Evolutionary conservation across 2,888 invertebrate genomes (phyloP), one percentile per base, ranked within the genome.

Genomic region (Ischnura elegans): DNA sequence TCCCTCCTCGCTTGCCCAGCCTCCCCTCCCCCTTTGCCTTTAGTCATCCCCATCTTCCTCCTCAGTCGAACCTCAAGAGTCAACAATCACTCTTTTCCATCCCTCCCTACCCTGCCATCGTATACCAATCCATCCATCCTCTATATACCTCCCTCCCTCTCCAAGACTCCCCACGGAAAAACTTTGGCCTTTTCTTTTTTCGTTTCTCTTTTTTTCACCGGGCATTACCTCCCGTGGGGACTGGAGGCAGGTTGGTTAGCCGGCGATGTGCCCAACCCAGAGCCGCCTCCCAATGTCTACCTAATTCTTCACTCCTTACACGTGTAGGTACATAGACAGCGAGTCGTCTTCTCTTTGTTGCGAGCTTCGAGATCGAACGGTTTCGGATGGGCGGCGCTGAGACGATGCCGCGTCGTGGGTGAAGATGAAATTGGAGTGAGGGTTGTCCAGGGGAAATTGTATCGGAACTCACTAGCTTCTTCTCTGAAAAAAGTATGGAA

Each of bases 221-320:
- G 10, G 43, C 45, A 13, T 10, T 36, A 76, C 76, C 76, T 36
- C 76, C 76, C 76, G 76, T 76, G 76, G 76, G 76, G 76, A 76
- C 76, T 21, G 76, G 76, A 76, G 76, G 36, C 76, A 36, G 36
- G 76, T 76, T n/a, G 76, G 76, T 76, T 76, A 76, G 76, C 36
- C 36, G 2, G 76, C 76, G 3, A n/a, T 76, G 29, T 76, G 66
- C 66, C 66, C 66, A 51, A 51, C 51, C 51, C 51, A 51, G 19
- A 2, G 4, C 51, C 13, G 16, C 29, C 76, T 36, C n/a, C n/a
- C 51, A 13, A 51, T 19, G 51, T 51, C 76, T 76, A 10, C 76
- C 76, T 76, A 76, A 76, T 76, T 76, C 76, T 76, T 76, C 36
- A 36, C 36, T 36, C 76, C 76, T 13, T 36, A 76, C 76, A 76